Evolutionary conservation across 2,888 invertebrate genomes (phyloP).

Genomic region (Oscheius sp.): DNA sequence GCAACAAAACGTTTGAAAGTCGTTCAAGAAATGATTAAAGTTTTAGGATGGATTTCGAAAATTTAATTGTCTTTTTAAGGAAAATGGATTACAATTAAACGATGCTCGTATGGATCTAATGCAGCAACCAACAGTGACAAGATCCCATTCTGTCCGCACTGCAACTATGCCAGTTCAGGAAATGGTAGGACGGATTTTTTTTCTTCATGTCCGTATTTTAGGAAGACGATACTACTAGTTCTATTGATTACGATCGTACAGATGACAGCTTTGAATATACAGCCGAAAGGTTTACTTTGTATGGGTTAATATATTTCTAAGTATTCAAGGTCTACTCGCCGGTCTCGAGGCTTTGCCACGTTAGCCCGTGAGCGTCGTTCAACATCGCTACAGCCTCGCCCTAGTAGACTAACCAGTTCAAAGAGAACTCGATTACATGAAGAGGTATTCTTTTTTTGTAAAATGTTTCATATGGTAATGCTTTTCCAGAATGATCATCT

Average conservation of each 20-base stretch:
- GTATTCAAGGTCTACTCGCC: not conserved
- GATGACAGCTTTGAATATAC: constrained; percentile 46
- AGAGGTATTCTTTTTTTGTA: constrained; percentile 33
- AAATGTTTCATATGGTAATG: not conserved
- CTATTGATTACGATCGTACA: constrained; percentile 56
- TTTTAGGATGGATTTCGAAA: not conserved
- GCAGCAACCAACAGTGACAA: constrained; percentile 11
- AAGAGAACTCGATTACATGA: constrained; percentile 19
- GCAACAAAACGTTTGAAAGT: constrained; percentile 50
- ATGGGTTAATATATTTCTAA: not conserved
- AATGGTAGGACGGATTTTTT: not conserved
- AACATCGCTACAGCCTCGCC: constrained; percentile 26
- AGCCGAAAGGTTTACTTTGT: not conserved
- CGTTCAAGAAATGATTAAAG: constrained; percentile 53
- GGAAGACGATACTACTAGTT: constrained; percentile 43
- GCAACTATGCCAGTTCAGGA: not conserved
- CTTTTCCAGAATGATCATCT: constrained; percentile 1
- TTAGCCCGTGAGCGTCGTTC: constrained; percentile 23
- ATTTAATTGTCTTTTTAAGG: not conserved
- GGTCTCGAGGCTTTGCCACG: constrained; percentile 1
- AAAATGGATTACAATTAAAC: not conserved
- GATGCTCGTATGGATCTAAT: constrained; percentile 18
- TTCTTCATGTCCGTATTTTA: not conserved
- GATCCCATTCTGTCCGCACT: constrained; percentile 21
- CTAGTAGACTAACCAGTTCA: not conserved